Conservation (phyloP, 2,888 invertebrate species). For the Stenurella melanura region DNA sequence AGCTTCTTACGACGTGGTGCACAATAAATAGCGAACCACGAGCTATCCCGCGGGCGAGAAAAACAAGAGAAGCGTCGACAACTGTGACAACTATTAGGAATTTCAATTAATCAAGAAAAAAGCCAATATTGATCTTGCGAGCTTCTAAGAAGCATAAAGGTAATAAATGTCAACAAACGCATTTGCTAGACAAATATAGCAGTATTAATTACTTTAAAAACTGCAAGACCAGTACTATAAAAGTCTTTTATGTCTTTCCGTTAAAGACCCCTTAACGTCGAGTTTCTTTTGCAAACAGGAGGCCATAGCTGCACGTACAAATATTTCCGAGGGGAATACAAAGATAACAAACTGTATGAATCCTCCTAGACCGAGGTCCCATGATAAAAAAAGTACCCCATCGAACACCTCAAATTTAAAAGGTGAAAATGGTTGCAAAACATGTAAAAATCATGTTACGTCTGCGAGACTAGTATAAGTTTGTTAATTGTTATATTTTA, state of each 20-base stretch:
- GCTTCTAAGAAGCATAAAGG: constrained; percentile 46
- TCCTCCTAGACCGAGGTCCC: too few relatives aligned
- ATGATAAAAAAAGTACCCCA: too few relatives aligned
- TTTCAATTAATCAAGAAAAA: constrained; percentile 37
- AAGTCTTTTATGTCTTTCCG: constrained; percentile 38
- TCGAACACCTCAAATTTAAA: too few relatives aligned
- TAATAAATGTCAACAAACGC: constrained; percentile 51
- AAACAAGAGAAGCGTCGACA: constrained; percentile 16
- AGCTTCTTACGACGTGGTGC: background rate
- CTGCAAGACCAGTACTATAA: constrained; percentile 40
- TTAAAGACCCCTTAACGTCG: constrained; percentile 30
- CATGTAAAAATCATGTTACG: too few relatives aligned
- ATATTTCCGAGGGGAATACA: background rate
- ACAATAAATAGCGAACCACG: background rate
- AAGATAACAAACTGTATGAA: background rate
- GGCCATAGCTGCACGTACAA: background rate
- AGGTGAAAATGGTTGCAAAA: too few relatives aligned
- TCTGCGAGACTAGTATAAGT: too few relatives aligned
- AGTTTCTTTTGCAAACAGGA: constrained; percentile 11
- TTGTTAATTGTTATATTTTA: too few relatives aligned
- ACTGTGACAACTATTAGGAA: constrained; percentile 17
- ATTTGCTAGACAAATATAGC: constrained; percentile 49
- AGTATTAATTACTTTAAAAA: constrained; percentile 43
- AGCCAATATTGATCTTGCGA: constrained; percentile 30
- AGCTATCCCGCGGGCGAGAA: background rate